Base-by-base conservation (phyloP, 2,113 vertebrate species). In the Hirundichthys speculiger region DNA sequence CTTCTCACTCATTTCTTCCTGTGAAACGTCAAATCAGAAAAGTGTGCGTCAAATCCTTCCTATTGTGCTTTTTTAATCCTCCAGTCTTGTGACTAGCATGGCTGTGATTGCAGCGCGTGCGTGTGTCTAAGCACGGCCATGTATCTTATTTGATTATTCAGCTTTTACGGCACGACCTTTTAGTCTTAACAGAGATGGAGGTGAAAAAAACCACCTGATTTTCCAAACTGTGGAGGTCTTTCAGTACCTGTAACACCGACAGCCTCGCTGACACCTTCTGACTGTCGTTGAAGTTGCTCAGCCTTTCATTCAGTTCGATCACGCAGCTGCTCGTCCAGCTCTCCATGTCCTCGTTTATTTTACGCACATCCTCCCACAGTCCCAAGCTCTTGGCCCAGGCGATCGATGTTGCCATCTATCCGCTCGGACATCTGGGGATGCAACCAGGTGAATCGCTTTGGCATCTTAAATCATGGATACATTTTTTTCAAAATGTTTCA, bases 341-440 rank as follows among this genome's bases (percentile, higher is more conserved):
- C 34, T 99, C 95, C 0, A 98, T 90, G 64, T 97, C 95, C 3
- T 95, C 93, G 47, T 88, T 94, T 61, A 92, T 92, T 71, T 84
- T 86, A 34, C 93, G 90, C 15, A 98, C 90, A 13, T 98, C 95
- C 9, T 95, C 94, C 98, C 98, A 99, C 2, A 96, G 73, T 3
- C 90, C 87, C 20, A 94, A 0, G 52, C 91, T 91, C n/a, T 13
- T 84, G 56, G 24, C 89, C 93, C 51, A 99, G 92, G 20, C 64
- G 89, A 4, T 97, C 93, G 0, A 95, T 92, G 84, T 93, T 96
- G 2, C 94, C 93, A 46, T 98, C 97, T 43, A 96, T 86, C 84
- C 90, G 95, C 79, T 99, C 98, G 27, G 94, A 94, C 18, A 94
- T 88, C 98, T 99, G 42, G 42, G 41, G 22, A 50, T 19, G n/a